These are phyloP conservation scores for Allobates femoralis DNA, from an alignment of 2,797 vertebrate species.

Conservation along the genomic window DNA sequence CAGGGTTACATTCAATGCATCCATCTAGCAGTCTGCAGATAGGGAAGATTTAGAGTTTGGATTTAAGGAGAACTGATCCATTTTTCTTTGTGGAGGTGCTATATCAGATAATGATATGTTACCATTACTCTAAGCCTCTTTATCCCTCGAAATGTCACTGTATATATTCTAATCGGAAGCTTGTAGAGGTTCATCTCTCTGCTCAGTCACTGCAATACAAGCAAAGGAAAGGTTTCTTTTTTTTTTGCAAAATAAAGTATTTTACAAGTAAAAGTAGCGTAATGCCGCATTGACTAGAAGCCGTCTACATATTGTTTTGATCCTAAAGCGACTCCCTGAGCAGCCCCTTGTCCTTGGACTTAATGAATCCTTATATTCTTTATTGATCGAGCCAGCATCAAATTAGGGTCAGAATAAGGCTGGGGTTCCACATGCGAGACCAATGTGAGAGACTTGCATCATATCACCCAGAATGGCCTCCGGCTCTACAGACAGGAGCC, in stretches of 20 bases:
- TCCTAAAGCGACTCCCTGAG: not conserved
- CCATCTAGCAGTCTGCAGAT: slow-evolving; percentile 14
- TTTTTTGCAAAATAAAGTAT: not conserved
- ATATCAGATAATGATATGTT: not conserved
- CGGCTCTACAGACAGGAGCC: too few species aligned
- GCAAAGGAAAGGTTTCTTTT: not conserved
- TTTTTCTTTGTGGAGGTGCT: not conserved
- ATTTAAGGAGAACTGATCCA: not conserved
- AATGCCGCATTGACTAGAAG: not conserved
- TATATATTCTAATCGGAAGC: not conserved
- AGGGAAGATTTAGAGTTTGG: slow-evolving; percentile 25
- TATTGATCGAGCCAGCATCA: not conserved
- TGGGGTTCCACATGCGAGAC: too few species aligned
- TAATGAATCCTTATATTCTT: not conserved
- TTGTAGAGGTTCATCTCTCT: not conserved
- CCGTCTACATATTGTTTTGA: not conserved
- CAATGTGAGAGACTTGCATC: too few species aligned
- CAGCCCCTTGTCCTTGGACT: not conserved
- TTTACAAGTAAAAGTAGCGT: not conserved
- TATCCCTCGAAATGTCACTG: not conserved
- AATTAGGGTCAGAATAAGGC: too few species aligned
- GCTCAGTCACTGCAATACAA: not conserved
- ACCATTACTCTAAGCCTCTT: not conserved
- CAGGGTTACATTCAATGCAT: slow-evolving; percentile 12
- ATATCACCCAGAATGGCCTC: too few species aligned